phyloP scores from a whole-genome alignment of 2,888 invertebrate genomes.

The Harpalus rufipes region DNA sequence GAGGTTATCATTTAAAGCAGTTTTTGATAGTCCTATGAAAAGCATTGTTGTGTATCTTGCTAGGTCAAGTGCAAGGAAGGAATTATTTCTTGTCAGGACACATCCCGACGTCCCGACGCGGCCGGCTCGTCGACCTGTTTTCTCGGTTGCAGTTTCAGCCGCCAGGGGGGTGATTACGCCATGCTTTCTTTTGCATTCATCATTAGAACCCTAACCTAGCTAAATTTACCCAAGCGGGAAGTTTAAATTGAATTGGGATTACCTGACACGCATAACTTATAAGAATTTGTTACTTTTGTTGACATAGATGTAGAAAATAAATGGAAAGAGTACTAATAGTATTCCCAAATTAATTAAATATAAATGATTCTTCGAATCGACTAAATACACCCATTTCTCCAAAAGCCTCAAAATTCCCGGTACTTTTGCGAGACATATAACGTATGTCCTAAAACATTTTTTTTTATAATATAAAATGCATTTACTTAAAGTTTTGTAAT shows the following conservation, averaged over 20 bases:
- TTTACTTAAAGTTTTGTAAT: too few species aligned
- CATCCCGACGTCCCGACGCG: neutral
- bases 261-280: conserved; percentile 10
- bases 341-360: too few species aligned
- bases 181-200: conserved; percentile 28
- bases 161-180: conserved; percentile 20
- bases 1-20: too few species aligned
- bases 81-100: conserved; percentile 4
- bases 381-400: too few species aligned
- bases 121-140: conserved; percentile 12
- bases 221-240: neutral
- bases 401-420: too few species aligned
- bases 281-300: neutral
- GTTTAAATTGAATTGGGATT: conserved; percentile 18
- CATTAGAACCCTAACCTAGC: conserved; percentile 31
- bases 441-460: too few species aligned
- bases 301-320: neutral
- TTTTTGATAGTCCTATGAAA: neutral
- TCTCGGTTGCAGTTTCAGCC: neutral
- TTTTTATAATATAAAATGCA: too few species aligned
- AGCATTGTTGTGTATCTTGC: neutral
- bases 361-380: too few species aligned
- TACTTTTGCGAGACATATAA: too few species aligned
- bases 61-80: conserved; percentile 24
- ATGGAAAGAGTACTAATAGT: neutral